Evolutionary conservation across 2,888 invertebrate genomes (phyloP).

Genomic region (Heteromyza rotundicornis): DNA sequence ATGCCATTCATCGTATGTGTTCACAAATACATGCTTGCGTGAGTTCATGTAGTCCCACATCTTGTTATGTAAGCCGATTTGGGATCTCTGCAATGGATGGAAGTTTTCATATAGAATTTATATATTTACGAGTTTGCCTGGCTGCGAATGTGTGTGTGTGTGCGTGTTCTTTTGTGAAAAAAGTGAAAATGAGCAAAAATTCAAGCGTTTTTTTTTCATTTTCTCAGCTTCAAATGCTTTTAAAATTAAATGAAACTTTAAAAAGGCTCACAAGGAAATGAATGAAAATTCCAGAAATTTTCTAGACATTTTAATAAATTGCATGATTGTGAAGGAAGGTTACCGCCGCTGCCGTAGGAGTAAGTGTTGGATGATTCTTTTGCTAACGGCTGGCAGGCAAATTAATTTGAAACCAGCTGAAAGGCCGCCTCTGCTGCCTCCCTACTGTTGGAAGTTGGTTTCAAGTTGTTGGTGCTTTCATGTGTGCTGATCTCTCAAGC

Average conservation of each 20-base stretch:
- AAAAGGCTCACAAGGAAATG: not conserved
- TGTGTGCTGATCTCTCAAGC: not conserved
- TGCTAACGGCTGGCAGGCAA: not conserved
- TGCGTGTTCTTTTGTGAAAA: not conserved
- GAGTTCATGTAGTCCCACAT: slow-evolving; percentile 97
- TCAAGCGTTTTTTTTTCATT: no score
- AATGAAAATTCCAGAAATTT: not conserved
- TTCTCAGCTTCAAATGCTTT: no score
- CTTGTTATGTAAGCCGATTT: slow-evolving; percentile 83
- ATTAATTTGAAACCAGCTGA: slow-evolving; percentile 1
- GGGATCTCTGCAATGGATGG: slow-evolving; percentile 84
- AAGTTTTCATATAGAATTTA: no score
- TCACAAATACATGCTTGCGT: slow-evolving; percentile 81
- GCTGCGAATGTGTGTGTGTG: not conserved
- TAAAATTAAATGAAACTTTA: not conserved
- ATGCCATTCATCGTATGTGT: slow-evolving; percentile 84
- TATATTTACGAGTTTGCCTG: not conserved
- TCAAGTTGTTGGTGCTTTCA: not conserved
- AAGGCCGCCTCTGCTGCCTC: no score
- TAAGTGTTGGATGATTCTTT: not conserved
- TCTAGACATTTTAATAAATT: not conserved
- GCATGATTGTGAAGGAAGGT: not conserved
- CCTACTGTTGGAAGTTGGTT: not conserved
- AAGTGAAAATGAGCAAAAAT: not conserved
- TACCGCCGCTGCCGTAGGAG: not conserved